These are phyloP conservation scores for Takifugu flavidus DNA, from an alignment of 2,113 vertebrate species.

Conservation along the genomic window DNA sequence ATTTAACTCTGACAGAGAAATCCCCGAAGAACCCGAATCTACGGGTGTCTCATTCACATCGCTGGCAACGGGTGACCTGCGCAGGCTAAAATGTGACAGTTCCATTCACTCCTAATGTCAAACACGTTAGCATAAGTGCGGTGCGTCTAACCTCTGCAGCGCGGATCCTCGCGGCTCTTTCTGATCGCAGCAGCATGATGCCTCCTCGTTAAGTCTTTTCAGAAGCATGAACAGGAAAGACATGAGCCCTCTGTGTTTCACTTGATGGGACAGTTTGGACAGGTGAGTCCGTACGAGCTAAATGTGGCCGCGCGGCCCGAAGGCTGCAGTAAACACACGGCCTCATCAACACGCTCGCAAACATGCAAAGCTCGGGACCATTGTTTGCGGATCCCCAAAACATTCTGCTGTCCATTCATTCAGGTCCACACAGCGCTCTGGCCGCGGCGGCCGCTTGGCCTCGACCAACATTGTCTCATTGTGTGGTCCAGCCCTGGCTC, in stretches of 20 bases:
- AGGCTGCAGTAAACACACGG: conserved; percentile 47
- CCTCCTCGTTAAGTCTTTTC: conserved; percentile 48
- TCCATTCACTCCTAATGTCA: conserved; percentile 8
- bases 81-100: conserved; percentile 5
- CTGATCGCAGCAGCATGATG: conserved; percentile 58
- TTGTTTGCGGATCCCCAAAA: conserved; percentile 43
- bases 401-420: conserved; percentile 31
- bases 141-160: conserved; percentile 59
- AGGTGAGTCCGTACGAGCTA: conserved; percentile 14
- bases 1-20: no score
- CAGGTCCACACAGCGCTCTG: conserved; percentile 37
- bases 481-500: conserved; percentile 17
- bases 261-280: conserved; percentile 31
- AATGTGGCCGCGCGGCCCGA: conserved; percentile 34
- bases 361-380: conserved; percentile 46
- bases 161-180: conserved; percentile 44
- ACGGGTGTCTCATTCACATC: neutral
- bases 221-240: neutral
- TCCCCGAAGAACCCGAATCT: no score
- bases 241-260: conserved; percentile 13
- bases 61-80: neutral
- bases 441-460: conserved; percentile 36
- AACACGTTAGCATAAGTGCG: conserved; percentile 2
- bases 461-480: conserved; percentile 41
- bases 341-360: conserved; percentile 47